Conservation (phyloP, 2,888 invertebrate genomes). For the Diogma glabrata region DNA sequence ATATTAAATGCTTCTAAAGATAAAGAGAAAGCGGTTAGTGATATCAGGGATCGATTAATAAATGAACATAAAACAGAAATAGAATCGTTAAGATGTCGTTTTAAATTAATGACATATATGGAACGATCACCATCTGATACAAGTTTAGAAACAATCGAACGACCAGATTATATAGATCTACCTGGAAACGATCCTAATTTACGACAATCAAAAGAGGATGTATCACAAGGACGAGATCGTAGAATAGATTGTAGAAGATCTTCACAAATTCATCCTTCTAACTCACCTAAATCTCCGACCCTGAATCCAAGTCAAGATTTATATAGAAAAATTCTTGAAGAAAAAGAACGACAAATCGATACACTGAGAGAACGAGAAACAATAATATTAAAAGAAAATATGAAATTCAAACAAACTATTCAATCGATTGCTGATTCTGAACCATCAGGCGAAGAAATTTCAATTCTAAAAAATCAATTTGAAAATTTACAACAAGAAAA, state of each 20-base stretch:
- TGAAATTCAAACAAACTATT: slow-evolving; percentile 54
- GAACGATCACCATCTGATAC: slow-evolving; percentile 67
- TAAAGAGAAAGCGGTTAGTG: slow-evolving; percentile 49
- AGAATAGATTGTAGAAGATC: slow-evolving; percentile 23
- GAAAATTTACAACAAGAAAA: slow-evolving; percentile 41
- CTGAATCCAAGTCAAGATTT: slow-evolving; percentile 46
- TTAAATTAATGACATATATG: slow-evolving; percentile 63
- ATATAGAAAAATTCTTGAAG: slow-evolving; percentile 50
- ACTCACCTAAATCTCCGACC: slow-evolving; percentile 20
- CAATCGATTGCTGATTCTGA: slow-evolving; percentile 55
- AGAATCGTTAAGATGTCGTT: slow-evolving; percentile 61
- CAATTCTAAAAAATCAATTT: slow-evolving; percentile 37
- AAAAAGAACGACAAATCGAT: slow-evolving; percentile 61
- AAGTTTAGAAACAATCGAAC: slow-evolving; percentile 64
- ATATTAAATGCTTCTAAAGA: slow-evolving; percentile 21
- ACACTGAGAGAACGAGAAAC: slow-evolving; percentile 49
- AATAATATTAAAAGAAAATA: slow-evolving; percentile 48
- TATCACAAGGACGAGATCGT: slow-evolving; percentile 42
- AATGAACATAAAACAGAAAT: slow-evolving; percentile 66
- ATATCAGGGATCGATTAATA: slow-evolving; percentile 55
- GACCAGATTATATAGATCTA: slow-evolving; percentile 50
- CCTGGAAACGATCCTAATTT: slow-evolving; percentile 53
- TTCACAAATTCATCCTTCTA: not conserved
- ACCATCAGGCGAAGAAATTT: slow-evolving; percentile 39
- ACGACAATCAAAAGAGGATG: slow-evolving; percentile 54